These are phyloP conservation scores for Petrosia ficiformis DNA, from an alignment of 37 sponge, comb jelly and placozoan species.

Conservation along the genomic window DNA sequence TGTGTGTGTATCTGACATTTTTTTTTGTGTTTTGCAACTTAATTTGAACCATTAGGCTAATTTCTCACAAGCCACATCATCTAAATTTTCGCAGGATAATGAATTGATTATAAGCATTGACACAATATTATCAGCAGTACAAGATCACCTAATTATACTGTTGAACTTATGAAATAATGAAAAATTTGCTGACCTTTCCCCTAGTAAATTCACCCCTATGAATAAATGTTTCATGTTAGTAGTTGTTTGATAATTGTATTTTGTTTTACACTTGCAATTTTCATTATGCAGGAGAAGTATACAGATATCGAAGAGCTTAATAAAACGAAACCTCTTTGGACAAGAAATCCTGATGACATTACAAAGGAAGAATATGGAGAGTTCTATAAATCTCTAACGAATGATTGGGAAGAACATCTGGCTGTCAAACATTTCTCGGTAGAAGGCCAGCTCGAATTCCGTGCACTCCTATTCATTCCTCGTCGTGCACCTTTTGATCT, in stretches of 20 bases:
- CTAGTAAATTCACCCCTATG: too few relatives aligned
- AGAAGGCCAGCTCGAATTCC: slow-evolving; percentile 98
- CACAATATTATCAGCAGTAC: too few relatives aligned
- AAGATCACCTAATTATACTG: too few relatives aligned
- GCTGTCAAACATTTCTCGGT: slow-evolving; percentile 99
- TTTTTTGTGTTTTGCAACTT: too few relatives aligned
- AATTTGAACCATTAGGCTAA: too few relatives aligned
- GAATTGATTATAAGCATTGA: too few relatives aligned
- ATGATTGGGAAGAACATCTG: slow-evolving; percentile 99
- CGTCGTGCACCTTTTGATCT: slow-evolving; percentile 98
- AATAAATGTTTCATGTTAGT: slow-evolving; percentile 49
- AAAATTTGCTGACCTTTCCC: too few relatives aligned
- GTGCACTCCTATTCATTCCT: slow-evolving; percentile 94
- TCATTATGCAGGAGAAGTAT: slow-evolving; percentile 94
- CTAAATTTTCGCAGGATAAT: too few relatives aligned
- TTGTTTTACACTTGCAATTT: slow-evolving; percentile 13
- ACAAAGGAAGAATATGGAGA: slow-evolving; percentile 95
- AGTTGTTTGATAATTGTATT: background rate
- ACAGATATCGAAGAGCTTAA: slow-evolving; percentile 95
- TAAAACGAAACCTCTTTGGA: slow-evolving; percentile 99
- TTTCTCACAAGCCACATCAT: too few relatives aligned
- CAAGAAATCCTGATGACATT: slow-evolving; percentile 97
- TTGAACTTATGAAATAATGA: too few relatives aligned
- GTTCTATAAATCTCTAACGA: slow-evolving; percentile 99
- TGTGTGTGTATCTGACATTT: too few relatives aligned